Conservation (phyloP, 1,140 invertebrate genomes). For the Monochamus saltuarius region DNA sequence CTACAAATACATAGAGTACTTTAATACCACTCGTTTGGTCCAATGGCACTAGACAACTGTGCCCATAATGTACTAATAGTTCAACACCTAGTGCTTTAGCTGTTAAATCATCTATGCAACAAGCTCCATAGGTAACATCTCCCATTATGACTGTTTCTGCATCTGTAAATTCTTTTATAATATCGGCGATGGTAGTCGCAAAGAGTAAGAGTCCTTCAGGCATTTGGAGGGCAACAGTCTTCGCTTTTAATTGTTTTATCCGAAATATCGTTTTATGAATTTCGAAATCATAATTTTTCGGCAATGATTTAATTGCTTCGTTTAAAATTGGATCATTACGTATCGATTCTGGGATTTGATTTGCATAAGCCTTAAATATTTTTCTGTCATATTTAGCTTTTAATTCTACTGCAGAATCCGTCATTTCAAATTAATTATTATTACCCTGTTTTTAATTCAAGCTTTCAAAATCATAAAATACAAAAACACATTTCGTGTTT, state of each 20-base stretch:
- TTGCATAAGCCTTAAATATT: slow-evolving; percentile 74
- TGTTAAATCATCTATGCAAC: slow-evolving; percentile 98
- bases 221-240: slow-evolving; percentile 93
- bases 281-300: slow-evolving; percentile 98
- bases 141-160: slow-evolving; percentile 97
- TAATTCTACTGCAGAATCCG: slow-evolving; percentile 62
- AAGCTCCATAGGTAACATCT: slow-evolving; percentile 96
- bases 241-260: slow-evolving; percentile 77
- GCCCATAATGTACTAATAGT: slow-evolving; percentile 96
- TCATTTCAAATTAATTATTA: slow-evolving; percentile 28
- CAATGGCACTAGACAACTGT: slow-evolving; percentile 96
- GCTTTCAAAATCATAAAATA: too few relatives aligned
- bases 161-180: slow-evolving; percentile 89
- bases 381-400: slow-evolving; percentile 75
- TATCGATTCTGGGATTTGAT: slow-evolving; percentile 82
- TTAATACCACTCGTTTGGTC: slow-evolving; percentile 88
- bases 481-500: too few relatives aligned
- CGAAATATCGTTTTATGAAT: slow-evolving; percentile 98
- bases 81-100: slow-evolving; percentile 89
- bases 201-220: slow-evolving; percentile 94
- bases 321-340: slow-evolving; percentile 77
- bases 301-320: slow-evolving; percentile 72
- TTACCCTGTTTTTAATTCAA: too few relatives aligned
- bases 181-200: slow-evolving; percentile 90
- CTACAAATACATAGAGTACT: slow-evolving; percentile 96